These are phyloP conservation scores for Solenopsis fugax DNA, from an alignment of 1,140 invertebrate species.

Conservation along the genomic window DNA sequence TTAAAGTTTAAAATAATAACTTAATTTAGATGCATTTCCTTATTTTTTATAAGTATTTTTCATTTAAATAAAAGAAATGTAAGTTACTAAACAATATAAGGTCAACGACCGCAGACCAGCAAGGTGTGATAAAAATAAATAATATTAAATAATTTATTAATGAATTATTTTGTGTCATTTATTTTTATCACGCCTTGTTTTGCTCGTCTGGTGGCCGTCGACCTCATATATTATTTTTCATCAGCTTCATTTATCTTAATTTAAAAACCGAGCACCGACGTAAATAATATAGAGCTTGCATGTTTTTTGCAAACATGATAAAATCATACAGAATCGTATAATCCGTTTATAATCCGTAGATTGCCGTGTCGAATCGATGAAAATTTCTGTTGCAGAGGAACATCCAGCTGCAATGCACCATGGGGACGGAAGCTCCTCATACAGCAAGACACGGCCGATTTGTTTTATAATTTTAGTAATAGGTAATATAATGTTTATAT, in stretches of 20 bases:
- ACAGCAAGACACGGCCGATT: constrained; percentile 67
- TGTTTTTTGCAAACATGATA: background rate
- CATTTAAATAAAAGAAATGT: no score
- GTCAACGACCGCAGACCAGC: no score
- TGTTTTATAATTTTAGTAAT: constrained; percentile 81
- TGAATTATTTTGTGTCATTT: no score
- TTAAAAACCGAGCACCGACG: background rate
- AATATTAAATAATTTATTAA: no score
- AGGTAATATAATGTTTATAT: constrained; percentile 80
- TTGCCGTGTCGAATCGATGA: background rate
- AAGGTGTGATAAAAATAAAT: no score
- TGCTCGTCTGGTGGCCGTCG: no score
- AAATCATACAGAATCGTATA: background rate
- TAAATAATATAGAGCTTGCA: background rate
- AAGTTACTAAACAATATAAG: no score
- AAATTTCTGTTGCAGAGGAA: constrained; percentile 84
- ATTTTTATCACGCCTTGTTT: no score
- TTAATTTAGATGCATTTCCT: no score
- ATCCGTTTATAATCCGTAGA: background rate
- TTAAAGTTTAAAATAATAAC: background rate
- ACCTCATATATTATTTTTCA: background rate
- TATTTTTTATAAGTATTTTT: background rate
- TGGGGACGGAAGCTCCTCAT: constrained; percentile 82
- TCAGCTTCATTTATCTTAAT: background rate
- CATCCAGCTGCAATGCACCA: constrained; percentile 87